Evolutionary conservation across 2,888 invertebrate species (phyloP).

Genomic region (Sceliomorpha sp.): DNA sequence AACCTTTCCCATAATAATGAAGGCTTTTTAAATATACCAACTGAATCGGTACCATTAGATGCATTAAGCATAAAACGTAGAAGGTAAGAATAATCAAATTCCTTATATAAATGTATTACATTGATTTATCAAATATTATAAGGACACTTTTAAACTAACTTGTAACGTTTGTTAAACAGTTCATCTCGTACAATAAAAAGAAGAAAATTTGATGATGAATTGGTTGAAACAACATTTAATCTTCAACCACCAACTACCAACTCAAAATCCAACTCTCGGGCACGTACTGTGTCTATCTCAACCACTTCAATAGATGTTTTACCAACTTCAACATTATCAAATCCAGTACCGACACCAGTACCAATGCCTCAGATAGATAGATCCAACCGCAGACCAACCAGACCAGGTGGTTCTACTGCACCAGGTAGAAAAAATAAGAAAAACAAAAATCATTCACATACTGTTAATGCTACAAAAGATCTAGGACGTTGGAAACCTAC

Average conservation of each 20-base stretch:
- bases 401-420: slow-evolving; percentile 74
- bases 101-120: slow-evolving; percentile 6
- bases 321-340: slow-evolving; percentile 67
- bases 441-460: slow-evolving; percentile 85
- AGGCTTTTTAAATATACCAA: slow-evolving; percentile 70
- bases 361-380: slow-evolving; percentile 70
- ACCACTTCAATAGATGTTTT: slow-evolving; percentile 69
- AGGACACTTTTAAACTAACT: neutral
- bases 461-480: slow-evolving; percentile 88
- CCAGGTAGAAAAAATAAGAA: slow-evolving; percentile 77
- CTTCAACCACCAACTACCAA: slow-evolving; percentile 74
- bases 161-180: slow-evolving; percentile 73
- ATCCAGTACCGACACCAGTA: slow-evolving; percentile 66
- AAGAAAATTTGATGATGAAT: slow-evolving; percentile 97
- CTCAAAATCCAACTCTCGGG: slow-evolving; percentile 72
- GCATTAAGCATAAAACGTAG: slow-evolving; percentile 74
- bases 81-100: slow-evolving; percentile 64
- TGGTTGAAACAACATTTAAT: slow-evolving; percentile 87
- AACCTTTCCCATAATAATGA: slow-evolving; percentile 66
- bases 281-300: slow-evolving; percentile 70
- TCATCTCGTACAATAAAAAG: slow-evolving; percentile 97
- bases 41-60: slow-evolving; percentile 72
- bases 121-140: slow-evolving; percentile 1
- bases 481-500: slow-evolving; percentile 98
- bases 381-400: slow-evolving; percentile 70